These are phyloP conservation scores for Lepidocolaptes lacrymiger DNA, from an alignment of 2,797 vertebrate genomes.

Conservation along the genomic window DNA sequence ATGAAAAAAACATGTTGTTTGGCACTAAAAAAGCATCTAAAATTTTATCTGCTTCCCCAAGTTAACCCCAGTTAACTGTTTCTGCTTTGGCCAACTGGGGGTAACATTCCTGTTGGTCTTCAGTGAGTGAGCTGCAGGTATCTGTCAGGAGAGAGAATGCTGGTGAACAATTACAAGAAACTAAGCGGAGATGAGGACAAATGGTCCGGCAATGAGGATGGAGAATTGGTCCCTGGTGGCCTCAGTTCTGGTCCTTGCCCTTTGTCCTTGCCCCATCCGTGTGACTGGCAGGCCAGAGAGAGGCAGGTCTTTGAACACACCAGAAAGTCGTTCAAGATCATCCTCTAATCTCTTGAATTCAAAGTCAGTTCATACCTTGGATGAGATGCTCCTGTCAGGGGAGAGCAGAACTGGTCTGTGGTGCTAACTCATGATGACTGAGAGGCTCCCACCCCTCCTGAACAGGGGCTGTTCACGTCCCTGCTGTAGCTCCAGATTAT, in stretches of 20 bases:
- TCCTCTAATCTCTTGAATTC: background rate
- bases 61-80: background rate
- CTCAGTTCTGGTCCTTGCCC: background rate
- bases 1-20: background rate
- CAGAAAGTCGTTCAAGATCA: background rate
- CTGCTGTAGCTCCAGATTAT: background rate
- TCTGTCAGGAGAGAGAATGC: background rate
- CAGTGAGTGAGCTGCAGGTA: background rate
- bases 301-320: background rate
- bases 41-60: background rate
- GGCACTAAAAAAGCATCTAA: background rate
- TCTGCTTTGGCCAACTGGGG: background rate
- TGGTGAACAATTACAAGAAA: background rate
- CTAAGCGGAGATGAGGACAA: background rate
- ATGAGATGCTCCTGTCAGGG: background rate
- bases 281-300: background rate
- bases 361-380: background rate
- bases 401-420: background rate
- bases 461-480: background rate
- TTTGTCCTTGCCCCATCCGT: background rate
- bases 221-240: background rate
- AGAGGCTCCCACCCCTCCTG: background rate
- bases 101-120: background rate
- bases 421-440: fast-evolving
- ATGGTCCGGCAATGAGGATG: background rate